Evolutionary conservation across 2,797 vertebrate species (phyloP).

Genomic region (Crocidura indochinensis): DNA sequence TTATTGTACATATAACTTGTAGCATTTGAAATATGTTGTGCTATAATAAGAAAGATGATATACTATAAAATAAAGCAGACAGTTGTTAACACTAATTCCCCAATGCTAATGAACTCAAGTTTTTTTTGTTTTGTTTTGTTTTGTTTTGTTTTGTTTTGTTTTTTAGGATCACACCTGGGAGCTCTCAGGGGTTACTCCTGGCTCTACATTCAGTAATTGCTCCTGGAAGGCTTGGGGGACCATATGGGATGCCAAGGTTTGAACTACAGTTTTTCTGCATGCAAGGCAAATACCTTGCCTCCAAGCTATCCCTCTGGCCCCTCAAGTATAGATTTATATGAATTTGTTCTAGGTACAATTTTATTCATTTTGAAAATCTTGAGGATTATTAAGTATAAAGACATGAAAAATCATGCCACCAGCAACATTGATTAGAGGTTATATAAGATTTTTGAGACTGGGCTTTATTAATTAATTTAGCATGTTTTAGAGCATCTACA

Average conservation of each 20-base stretch:
- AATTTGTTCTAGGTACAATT: neutral
- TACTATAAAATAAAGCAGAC: neutral
- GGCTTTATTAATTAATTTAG: neutral
- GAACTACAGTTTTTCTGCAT: no score
- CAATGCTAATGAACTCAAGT: conserved; percentile 36
- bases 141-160: no score
- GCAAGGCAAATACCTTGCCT: no score
- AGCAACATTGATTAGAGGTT: neutral
- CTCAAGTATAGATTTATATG: neutral
- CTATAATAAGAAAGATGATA: no score
- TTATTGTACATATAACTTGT: neutral
- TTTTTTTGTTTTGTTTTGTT: no score
- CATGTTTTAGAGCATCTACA: neutral
- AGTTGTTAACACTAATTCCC: neutral
- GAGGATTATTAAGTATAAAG: conserved; percentile 10
- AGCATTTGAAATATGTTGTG: neutral
- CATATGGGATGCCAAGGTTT: no score
- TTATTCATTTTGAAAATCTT: conserved; percentile 37
- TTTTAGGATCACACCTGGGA: no score
- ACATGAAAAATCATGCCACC: neutral
- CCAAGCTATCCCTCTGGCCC: no score
- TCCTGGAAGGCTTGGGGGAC: no score
- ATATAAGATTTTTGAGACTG: neutral
- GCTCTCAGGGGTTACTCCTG: no score
- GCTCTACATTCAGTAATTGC: no score